Percentiles rank a stretch among this genome's conserved stretches.
phyloP scores from a whole-genome alignment of 2,888 invertebrate genomes.

The Drosophila mimica region DNA sequence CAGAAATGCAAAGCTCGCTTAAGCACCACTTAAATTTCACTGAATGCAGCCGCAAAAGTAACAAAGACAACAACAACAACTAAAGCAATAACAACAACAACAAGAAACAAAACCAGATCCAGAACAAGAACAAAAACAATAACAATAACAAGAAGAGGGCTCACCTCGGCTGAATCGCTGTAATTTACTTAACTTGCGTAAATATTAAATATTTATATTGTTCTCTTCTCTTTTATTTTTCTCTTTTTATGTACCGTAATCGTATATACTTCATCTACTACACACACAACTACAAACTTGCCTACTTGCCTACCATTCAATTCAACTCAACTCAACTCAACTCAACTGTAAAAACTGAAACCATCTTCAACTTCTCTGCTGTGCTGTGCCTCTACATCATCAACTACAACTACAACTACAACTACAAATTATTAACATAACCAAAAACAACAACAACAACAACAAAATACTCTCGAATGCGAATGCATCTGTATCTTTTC shows the following conservation, averaged over 20 bases:
- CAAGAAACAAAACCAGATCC: not conserved
- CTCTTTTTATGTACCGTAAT: conserved; percentile 79
- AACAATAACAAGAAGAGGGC: conserved; percentile 16
- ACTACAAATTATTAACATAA: conserved; percentile 47
- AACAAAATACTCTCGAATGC: conserved; percentile 26
- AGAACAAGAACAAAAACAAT: not conserved
- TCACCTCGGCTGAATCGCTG: conserved; percentile 45
- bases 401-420: conserved; percentile 58
- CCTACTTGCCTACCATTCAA: conserved; percentile 66
- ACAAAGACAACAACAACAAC: conserved; percentile 12
- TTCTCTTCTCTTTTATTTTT: conserved; percentile 76
- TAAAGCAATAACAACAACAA: conserved; percentile 13
- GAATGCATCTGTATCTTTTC: conserved; percentile 39
- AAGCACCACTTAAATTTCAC: conserved; percentile 51
- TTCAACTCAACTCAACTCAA: conserved; percentile 48
- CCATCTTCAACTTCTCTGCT: conserved; percentile 76
- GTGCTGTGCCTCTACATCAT: conserved; percentile 75
- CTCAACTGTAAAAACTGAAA: conserved; percentile 53
- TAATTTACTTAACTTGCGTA: conserved; percentile 73
- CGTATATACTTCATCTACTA: conserved; percentile 78
- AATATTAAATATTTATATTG: conserved; percentile 81
- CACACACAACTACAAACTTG: conserved; percentile 77
- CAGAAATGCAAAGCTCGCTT: conserved; percentile 47
- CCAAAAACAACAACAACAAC: conserved; percentile 23
- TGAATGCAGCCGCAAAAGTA: conserved; percentile 25